Conservation (phyloP, 2,888 invertebrate genomes). For the Liodrosophila aerea region DNA sequence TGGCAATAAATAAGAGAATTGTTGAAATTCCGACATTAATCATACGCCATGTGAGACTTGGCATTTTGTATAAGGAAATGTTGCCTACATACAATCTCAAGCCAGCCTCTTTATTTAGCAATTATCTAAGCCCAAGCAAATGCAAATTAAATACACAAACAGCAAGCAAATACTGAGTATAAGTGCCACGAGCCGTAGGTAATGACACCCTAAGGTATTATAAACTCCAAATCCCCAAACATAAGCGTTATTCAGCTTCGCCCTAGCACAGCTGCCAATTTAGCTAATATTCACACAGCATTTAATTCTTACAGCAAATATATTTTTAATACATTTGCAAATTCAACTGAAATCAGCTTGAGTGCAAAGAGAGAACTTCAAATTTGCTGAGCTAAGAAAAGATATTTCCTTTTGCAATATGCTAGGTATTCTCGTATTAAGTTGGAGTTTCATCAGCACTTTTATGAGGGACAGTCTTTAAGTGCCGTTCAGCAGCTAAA, state of each 20-base stretch:
- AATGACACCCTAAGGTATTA: constrained; percentile 72
- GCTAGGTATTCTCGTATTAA: neutral
- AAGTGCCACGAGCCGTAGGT: constrained; percentile 25
- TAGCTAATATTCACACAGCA: constrained; percentile 21
- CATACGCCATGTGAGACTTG: constrained; percentile 24
- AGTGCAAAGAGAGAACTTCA: no score
- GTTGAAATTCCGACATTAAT: constrained; percentile 18
- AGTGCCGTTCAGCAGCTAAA: constrained; percentile 26
- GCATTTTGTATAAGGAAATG: constrained; percentile 1
- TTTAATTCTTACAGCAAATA: constrained; percentile 3
- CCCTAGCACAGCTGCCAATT: constrained; percentile 25
- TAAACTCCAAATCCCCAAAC: constrained; percentile 50
- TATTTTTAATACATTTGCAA: neutral
- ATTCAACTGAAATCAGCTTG: no score
- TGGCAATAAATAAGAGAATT: neutral
- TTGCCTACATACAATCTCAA: no score
- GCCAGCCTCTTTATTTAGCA: no score
- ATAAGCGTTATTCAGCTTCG: constrained; percentile 23
- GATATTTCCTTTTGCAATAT: no score
- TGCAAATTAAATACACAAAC: constrained; percentile 35
- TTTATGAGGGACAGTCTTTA: constrained; percentile 32
- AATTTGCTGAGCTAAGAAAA: no score
- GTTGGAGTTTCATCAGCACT: neutral
- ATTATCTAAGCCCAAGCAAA: constrained; percentile 31
- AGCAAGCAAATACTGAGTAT: no score